phyloP scores from a whole-genome alignment of 1,140 invertebrate genomes.

The Pteromalus puparum region DNA sequence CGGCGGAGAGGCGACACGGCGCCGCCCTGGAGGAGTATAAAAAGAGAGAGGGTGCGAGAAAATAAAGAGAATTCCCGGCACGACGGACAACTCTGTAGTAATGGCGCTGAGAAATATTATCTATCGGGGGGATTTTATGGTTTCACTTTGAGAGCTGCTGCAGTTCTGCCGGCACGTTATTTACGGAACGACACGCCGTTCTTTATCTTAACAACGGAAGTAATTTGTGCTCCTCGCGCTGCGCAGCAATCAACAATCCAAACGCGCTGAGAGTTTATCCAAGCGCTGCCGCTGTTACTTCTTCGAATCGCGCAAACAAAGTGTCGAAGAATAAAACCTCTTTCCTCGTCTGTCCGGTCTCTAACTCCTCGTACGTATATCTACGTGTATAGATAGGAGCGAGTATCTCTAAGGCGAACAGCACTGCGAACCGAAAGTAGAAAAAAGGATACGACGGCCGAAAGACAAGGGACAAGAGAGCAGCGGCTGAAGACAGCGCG shows the following conservation, averaged over 20 bases:
- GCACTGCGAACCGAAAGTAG: neutral
- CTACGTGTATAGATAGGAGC: too few species aligned
- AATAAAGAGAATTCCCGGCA: conserved; percentile 44
- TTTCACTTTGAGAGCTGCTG: conserved; percentile 37
- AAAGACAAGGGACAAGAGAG: conserved; percentile 21
- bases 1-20: neutral
- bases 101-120: conserved; percentile 51
- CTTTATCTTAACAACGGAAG: conserved; percentile 45
- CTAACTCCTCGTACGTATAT: neutral
- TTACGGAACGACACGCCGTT: conserved; percentile 40
- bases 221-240: conserved; percentile 25
- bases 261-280: conserved; percentile 34
- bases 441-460: neutral
- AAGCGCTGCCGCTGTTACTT: too few species aligned
- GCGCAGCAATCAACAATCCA: conserved; percentile 32
- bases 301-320: conserved; percentile 49
- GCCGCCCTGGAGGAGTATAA: neutral
- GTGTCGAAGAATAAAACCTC: conserved; percentile 48
- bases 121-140: conserved; percentile 48
- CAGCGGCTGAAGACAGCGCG: conserved; percentile 17
- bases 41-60: conserved; percentile 9
- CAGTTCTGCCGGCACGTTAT: conserved; percentile 15
- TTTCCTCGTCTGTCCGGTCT: neutral
- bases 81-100: conserved; percentile 39
- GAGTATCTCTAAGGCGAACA: conserved; percentile 11